Conservation (phyloP, 2,797 vertebrate species). For the Miichthys miiuy region DNA sequence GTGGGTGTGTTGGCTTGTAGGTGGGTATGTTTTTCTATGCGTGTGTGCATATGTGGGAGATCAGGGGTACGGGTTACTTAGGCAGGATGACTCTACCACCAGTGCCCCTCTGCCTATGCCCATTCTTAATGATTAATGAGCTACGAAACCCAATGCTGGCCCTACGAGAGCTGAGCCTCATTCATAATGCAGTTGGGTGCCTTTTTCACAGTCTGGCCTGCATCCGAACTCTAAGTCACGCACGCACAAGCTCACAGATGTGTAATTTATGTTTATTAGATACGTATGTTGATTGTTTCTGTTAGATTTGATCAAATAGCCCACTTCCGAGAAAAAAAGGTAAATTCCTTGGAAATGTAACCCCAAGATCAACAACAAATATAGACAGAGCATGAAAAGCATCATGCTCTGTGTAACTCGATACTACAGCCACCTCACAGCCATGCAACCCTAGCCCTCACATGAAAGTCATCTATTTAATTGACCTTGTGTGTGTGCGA, state of each 20-base stretch:
- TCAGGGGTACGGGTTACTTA: constrained; percentile 23
- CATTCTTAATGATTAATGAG: constrained; percentile 82
- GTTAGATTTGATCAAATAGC: constrained; percentile 31
- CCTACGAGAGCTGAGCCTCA: constrained; percentile 64
- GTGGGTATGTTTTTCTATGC: neutral
- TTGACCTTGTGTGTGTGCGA: constrained; percentile 71
- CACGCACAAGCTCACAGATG: constrained; percentile 9
- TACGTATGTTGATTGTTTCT: constrained; percentile 23
- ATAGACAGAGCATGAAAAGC: constrained; percentile 20
- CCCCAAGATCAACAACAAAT: constrained; percentile 27
- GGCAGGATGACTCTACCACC: constrained; percentile 48
- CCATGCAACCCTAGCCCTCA: constrained; percentile 67
- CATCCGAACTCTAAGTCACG: constrained; percentile 49
- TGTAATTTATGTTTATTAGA: constrained; percentile 11
- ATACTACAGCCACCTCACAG: constrained; percentile 51
- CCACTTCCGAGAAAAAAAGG: constrained; percentile 1
- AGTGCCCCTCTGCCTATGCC: constrained; percentile 12
- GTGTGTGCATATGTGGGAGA: constrained; percentile 15
- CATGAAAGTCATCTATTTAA: constrained; percentile 80
- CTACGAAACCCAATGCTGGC: constrained; percentile 74
- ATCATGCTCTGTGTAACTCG: constrained; percentile 55
- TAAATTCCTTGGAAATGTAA: constrained; percentile 21
- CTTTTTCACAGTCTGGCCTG: constrained; percentile 63
- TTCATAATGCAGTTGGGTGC: constrained; percentile 83
- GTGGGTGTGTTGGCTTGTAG: constrained; percentile 23